Conservation (phyloP, 2,888 invertebrate species). For the Oscheius sp. region DNA sequence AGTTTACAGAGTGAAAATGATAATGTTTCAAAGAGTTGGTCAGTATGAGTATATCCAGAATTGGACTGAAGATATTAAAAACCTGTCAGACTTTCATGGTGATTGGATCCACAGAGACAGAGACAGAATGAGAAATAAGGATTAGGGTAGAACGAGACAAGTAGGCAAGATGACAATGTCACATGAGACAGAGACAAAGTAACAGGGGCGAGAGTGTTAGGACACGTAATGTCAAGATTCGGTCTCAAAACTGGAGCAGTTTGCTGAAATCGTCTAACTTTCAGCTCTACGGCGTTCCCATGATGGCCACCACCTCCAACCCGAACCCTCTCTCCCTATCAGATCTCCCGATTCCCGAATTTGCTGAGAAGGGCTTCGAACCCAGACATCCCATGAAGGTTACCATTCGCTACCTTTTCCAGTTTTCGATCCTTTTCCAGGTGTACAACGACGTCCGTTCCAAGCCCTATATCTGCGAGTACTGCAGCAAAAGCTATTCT, state of each 20-base stretch:
- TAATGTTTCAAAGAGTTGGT: too few relatives aligned
- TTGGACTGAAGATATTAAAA: too few relatives aligned
- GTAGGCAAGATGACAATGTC: too few relatives aligned
- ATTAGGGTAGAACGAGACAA: too few relatives aligned
- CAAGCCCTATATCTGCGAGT: conserved; percentile 73
- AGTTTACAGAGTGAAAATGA: too few relatives aligned
- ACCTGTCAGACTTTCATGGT: too few relatives aligned
- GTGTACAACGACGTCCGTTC: conserved; percentile 69
- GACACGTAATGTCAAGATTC: too few relatives aligned
- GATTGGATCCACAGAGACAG: too few relatives aligned
- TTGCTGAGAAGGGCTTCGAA: conserved; percentile 66
- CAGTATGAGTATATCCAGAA: too few relatives aligned
- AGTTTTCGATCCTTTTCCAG: conserved; percentile 42
- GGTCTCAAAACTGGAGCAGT: neutral
- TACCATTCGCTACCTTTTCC: conserved; percentile 12
- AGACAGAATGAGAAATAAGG: too few relatives aligned
- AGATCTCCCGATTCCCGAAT: conserved; percentile 70
- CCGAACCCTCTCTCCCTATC: conserved; percentile 39
- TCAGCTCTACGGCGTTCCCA: conserved; percentile 32
- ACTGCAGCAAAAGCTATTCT: conserved; percentile 72
- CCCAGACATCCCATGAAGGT: conserved; percentile 67
- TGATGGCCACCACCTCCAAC: conserved; percentile 41
- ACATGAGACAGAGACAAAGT: neutral
- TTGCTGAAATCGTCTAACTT: too few relatives aligned
- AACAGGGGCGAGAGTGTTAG: neutral